phyloP scores from a whole-genome alignment of 2,888 invertebrate species.

The Uropetala carovei region DNA sequence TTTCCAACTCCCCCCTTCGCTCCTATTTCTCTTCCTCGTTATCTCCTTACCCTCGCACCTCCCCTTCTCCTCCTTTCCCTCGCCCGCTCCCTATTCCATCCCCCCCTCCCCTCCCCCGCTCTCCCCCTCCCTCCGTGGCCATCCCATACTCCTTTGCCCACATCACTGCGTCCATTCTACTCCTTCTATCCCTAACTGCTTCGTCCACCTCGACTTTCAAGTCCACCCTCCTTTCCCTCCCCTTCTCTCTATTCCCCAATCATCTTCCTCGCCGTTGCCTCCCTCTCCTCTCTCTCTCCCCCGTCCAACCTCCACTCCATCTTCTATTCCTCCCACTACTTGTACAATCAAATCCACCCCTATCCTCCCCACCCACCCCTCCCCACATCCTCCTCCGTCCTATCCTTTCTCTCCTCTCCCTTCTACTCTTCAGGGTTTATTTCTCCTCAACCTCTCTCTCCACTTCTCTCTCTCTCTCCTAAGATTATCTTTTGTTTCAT shows the following conservation, averaged over 20 bases:
- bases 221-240: background rate
- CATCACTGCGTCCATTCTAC: conserved; percentile 32
- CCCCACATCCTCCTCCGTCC: background rate
- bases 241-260: conserved; percentile 32
- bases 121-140: conserved; percentile 1
- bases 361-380: background rate
- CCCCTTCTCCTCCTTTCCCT: background rate
- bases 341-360: conserved; percentile 17
- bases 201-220: conserved; percentile 35
- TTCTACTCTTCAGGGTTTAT: background rate
- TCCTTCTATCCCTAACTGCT: conserved; percentile 29
- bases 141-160: conserved; percentile 35
- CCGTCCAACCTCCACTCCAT: background rate
- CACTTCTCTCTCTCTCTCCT: background rate
- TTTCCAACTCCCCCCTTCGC: background rate
- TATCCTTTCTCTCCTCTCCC: background rate
- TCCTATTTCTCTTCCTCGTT: conserved; percentile 63
- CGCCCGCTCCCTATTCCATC: background rate
- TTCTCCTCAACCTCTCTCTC: background rate
- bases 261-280: background rate
- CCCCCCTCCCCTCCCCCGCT: background rate
- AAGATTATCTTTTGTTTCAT: background rate
- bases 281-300: background rate
- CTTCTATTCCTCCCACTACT: background rate
- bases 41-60: conserved; percentile 26